Conservation (phyloP, 2,888 invertebrate species). For the Scotopteryx bipunctaria region DNA sequence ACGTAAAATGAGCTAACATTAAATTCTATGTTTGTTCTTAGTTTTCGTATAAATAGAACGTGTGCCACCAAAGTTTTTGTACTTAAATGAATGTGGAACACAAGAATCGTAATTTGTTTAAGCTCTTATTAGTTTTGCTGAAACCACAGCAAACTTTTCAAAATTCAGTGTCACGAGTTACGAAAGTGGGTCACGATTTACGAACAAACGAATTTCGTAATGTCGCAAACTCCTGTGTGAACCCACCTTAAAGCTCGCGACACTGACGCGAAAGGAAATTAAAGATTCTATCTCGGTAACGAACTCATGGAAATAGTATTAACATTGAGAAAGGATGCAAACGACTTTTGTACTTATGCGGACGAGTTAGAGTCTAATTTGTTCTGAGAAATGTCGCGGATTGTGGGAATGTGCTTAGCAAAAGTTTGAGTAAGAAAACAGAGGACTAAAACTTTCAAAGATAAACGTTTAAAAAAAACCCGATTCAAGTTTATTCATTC, state of each 20-base stretch:
- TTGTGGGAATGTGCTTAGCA: conserved; percentile 1
- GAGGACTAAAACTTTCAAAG: too few relatives aligned
- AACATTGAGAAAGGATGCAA: conserved; percentile 42
- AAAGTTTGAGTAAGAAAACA: conserved; percentile 14
- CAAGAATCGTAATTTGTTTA: not conserved
- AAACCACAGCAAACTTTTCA: conserved; percentile 1
- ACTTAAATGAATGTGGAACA: too few relatives aligned
- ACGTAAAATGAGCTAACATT: too few relatives aligned
- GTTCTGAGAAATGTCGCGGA: conserved; percentile 8
- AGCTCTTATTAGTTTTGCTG: not conserved
- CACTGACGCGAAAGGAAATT: conserved; percentile 69
- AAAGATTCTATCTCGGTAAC: conserved; percentile 76
- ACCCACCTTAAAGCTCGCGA: conserved; percentile 32
- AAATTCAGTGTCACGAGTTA: conserved; percentile 8
- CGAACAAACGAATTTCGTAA: conserved; percentile 24
- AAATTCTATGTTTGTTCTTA: too few relatives aligned
- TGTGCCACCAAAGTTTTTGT: too few relatives aligned
- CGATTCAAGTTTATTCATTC: too few relatives aligned
- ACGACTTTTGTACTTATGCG: conserved; percentile 36
- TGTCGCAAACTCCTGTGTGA: conserved; percentile 28
- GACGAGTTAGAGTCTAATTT: conserved; percentile 23
- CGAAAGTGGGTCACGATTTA: conserved; percentile 15
- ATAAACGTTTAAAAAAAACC: too few relatives aligned
- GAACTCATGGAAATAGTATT: conserved; percentile 61
- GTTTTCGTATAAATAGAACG: too few relatives aligned